Conservation (phyloP, 2,888 invertebrate species). For the Apodemia duryi region DNA sequence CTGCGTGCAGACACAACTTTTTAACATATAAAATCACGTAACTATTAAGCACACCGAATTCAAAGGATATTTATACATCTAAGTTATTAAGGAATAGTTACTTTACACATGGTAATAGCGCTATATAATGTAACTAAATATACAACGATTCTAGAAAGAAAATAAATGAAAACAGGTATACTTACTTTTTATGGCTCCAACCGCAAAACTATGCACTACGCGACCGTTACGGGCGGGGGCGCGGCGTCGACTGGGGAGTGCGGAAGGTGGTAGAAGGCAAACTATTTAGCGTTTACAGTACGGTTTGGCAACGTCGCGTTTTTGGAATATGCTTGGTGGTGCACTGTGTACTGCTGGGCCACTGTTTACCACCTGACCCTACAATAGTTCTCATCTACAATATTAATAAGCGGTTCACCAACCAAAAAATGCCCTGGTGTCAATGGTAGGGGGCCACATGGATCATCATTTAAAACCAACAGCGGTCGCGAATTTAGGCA, state of each 20-base stretch:
- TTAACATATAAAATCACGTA: background rate
- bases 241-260: constrained; percentile 4
- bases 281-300: background rate
- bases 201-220: background rate
- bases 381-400: no score
- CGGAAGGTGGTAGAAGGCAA: background rate
- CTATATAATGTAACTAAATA: background rate
- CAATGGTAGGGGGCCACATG: no score
- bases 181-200: no score
- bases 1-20: background rate
- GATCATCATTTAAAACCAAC: no score
- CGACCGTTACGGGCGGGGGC: background rate
- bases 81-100: background rate
- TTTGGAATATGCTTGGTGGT: background rate
- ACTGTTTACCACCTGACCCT: constrained; percentile 1
- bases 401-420: no score
- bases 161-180: background rate
- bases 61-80: background rate
- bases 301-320: background rate
- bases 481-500: no score
- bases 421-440: no score
- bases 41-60: background rate
- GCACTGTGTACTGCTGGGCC: background rate
- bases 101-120: background rate
- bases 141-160: background rate